These are phyloP conservation scores for Ammodytes dubius DNA, from an alignment of 2,113 vertebrate species.

Conservation along the genomic window DNA sequence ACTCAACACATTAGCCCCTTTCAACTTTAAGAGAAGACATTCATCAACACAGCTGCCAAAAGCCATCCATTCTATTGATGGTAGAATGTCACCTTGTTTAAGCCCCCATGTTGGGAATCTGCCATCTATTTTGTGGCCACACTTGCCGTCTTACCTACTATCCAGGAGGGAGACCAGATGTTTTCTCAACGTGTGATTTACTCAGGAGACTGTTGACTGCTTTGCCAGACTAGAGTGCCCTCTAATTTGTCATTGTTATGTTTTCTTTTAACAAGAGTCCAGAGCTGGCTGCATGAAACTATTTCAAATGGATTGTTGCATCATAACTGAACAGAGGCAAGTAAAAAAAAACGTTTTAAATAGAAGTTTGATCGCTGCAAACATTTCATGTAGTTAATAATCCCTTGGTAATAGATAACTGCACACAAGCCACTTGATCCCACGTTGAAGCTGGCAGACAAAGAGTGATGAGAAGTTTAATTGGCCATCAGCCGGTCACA, in stretches of 20 bases:
- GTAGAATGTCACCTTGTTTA: conserved; percentile 60
- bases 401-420: neutral
- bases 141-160: conserved; percentile 37
- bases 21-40: conserved; percentile 33
- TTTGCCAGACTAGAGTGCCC: conserved; percentile 11
- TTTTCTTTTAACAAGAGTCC: neutral
- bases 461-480: conserved; percentile 9
- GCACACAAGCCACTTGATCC: neutral
- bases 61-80: conserved; percentile 29
- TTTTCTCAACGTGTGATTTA: conserved; percentile 48
- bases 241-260: conserved; percentile 2
- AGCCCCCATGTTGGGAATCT: conserved; percentile 49
- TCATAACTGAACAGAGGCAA: neutral
- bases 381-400: neutral
- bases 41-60: conserved; percentile 33
- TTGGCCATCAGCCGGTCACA: conserved; percentile 12
- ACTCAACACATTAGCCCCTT: conserved; percentile 22
- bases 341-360: neutral
- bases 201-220: conserved; percentile 20
- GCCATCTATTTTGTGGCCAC: conserved; percentile 43
- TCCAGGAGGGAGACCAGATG: conserved; percentile 57
- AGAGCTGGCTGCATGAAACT: neutral
- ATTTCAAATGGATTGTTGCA: neutral
- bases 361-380: neutral
- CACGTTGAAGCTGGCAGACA: neutral